Base-by-base conservation (phyloP, 2,113 vertebrate genomes). In the Erythrocebus patas region DNA sequence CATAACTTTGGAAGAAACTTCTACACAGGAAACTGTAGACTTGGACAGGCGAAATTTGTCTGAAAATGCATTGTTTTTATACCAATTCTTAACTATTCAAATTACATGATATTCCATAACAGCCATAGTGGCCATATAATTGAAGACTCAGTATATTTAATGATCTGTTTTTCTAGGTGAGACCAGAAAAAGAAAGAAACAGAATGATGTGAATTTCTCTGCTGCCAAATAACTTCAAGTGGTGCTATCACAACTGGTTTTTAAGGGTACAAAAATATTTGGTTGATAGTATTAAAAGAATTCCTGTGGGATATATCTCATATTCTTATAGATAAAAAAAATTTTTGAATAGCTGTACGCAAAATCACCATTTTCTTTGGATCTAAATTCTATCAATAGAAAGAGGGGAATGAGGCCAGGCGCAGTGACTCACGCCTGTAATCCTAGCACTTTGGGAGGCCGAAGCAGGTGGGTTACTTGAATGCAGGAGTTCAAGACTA, bases 1-100 rank as follows among this genome's bases (percentile, higher is more conserved):
- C 95, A 38, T 43, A 96, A 97, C 89, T 97, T 89, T 91, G 68
- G 40, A 86, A 91, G 27, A 93, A 94, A 97, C 82, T 94, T 97
- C 68, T 40, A 55, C 23, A 89, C 3, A 94, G 64, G 66, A 95
- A 97, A 84, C 38, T 95, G 0, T 85, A 85, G 89, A 94, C 93
- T 55, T 96, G 70, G 32, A 87, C 48, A 73, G 52, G 82, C 81
- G 61, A 52, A 59, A 83, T 18, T 90, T 91, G 79, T 80, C 93
- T 95, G 57, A 93, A 75, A 86, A 66, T 76, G 23, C 32, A 14
- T 7, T 76, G 3, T 17, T 95, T 92, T 97, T 80, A 96, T 1
- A 97, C 27, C 20, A 89, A 80, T 73, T 96, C 72, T 84, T 81
- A 93, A 25, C 79, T 92, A 93, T 52, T 61, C 25, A 89, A 40